phyloP scores from a whole-genome alignment of 2,113 vertebrate genomes.

The Pterophyllum scalare region DNA sequence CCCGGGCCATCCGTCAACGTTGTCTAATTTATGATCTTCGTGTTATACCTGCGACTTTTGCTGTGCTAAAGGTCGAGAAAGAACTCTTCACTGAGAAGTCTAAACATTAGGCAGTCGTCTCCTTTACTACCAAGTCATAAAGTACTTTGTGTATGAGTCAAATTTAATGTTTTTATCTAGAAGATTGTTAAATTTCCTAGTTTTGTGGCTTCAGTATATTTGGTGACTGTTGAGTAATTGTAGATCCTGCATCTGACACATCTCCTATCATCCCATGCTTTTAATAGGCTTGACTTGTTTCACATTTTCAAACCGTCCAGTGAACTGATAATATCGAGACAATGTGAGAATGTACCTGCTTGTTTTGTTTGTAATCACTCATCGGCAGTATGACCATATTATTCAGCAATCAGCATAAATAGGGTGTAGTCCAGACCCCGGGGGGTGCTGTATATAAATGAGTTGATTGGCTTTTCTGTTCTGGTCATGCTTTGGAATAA shows the following conservation, averaged over 20 bases:
- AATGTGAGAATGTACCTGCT: neutral
- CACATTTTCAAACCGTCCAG: conserved; percentile 4
- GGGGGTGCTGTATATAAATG: neutral
- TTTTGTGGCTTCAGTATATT: neutral
- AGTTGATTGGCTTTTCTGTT: neutral
- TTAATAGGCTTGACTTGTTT: neutral
- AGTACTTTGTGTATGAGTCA: neutral
- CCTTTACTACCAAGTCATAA: neutral
- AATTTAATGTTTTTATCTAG: neutral
- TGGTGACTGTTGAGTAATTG: neutral
- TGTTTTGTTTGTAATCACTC: neutral
- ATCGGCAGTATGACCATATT: neutral
- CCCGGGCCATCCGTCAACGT: neutral
- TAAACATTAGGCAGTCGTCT: conserved; percentile 7
- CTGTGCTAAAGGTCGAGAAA: neutral
- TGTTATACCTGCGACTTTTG: neutral
- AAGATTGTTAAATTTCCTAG: neutral
- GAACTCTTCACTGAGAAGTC: neutral
- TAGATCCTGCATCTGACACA: neutral
- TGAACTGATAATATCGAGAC: neutral
- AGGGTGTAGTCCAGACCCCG: too few relatives aligned
- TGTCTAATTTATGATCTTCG: neutral
- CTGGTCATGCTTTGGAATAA: conserved; percentile 6
- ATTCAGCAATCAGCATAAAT: neutral
- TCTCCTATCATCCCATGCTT: neutral